Evolutionary conservation across 2,888 invertebrate genomes (phyloP).

Genomic region (Epinotia demarniana): DNA sequence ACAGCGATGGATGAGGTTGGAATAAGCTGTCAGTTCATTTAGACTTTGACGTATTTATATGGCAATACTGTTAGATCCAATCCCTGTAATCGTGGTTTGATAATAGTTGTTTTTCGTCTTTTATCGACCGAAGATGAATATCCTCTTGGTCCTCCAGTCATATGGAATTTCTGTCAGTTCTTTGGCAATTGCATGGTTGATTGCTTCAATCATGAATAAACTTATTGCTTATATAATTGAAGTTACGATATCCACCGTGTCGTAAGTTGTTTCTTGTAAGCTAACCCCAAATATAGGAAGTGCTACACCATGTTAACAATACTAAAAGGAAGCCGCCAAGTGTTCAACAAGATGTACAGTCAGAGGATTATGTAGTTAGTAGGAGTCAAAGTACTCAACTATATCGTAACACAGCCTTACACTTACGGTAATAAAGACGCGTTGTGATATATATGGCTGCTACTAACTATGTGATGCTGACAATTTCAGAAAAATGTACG

Average conservation of each 20-base stretch:
- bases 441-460: no score
- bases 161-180: background rate
- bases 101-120: background rate
- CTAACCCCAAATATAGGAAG: background rate
- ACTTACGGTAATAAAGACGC: no score
- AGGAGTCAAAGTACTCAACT: no score
- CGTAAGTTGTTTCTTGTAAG: background rate
- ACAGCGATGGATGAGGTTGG: no score
- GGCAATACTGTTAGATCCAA: no score
- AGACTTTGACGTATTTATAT: no score
- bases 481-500: background rate
- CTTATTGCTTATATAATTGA: background rate
- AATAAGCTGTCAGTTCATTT: no score
- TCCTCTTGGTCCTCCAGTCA: background rate
- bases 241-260: background rate
- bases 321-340: slow-evolving; percentile 3
- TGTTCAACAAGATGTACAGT: slow-evolving; percentile 2
- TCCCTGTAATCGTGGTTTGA: no score
- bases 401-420: no score
- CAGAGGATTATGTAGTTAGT: no score
- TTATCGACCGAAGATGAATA: background rate
- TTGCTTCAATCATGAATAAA: background rate
- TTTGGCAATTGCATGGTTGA: background rate
- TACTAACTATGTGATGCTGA: no score
- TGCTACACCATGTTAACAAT: slow-evolving; percentile 17